These are phyloP conservation scores for Muscicapa adusta DNA, from an alignment of 2,113 vertebrate species.

Conservation along the genomic window DNA sequence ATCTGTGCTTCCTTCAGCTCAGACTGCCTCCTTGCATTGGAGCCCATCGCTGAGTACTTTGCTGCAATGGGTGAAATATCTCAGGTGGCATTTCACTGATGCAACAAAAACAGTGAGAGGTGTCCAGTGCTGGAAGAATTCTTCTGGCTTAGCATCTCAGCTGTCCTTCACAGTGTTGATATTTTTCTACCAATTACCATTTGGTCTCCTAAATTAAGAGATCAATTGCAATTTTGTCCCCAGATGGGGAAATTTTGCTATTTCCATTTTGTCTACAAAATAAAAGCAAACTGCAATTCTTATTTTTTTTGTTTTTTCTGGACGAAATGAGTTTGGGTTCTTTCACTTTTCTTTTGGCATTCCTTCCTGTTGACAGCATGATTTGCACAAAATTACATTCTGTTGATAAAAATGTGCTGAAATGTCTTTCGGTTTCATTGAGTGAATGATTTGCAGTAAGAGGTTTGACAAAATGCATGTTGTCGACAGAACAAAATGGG, in stretches of 20 bases:
- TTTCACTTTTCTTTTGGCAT: slow-evolving; percentile 7
- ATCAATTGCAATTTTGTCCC: not conserved
- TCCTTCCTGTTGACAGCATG: slow-evolving; percentile 12
- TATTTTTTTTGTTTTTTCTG: not conserved
- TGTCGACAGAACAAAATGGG: slow-evolving; percentile 38
- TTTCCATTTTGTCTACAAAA: slow-evolving; percentile 3
- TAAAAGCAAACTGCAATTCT: not conserved
- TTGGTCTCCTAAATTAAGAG: not conserved
- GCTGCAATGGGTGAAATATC: not conserved
- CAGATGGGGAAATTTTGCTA: not conserved
- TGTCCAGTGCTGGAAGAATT: not conserved
- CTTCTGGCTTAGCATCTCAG: not conserved
- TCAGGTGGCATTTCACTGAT: not conserved
- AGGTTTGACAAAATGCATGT: slow-evolving; percentile 48
- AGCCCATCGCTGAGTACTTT: not conserved
- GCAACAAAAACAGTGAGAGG: not conserved
- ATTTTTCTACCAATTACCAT: not conserved
- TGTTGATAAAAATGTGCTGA: slow-evolving; percentile 56
- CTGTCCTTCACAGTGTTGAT: not conserved
- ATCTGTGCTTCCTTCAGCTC: not conserved
- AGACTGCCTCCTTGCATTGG: not conserved
- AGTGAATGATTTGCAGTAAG: slow-evolving; percentile 50
- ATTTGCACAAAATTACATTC: slow-evolving; percentile 50
- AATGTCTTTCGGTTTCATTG: slow-evolving; percentile 35
- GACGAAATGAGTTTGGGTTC: slow-evolving; percentile 26